Conservation (phyloP, 2,797 vertebrate genomes). For the Danio kyathit region DNA sequence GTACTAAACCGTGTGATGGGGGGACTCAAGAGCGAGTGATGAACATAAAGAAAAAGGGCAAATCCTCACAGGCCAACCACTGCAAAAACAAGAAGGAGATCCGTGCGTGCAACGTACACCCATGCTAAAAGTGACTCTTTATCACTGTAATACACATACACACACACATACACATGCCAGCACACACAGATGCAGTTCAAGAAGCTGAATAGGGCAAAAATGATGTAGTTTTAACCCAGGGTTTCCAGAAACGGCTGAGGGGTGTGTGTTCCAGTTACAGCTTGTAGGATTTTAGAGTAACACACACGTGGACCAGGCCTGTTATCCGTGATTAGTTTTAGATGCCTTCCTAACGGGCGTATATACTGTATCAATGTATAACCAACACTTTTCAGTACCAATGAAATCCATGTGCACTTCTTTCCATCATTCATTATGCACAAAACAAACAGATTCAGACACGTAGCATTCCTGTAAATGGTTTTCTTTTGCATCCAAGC, state of each 20-base stretch:
- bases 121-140: constrained; percentile 81
- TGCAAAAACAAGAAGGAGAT: constrained; percentile 93
- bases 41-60: constrained; percentile 87
- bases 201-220: constrained; percentile 71
- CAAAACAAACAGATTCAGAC: constrained; percentile 10
- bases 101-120: constrained; percentile 89
- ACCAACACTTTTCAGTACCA: constrained; percentile 67
- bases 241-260: constrained; percentile 34
- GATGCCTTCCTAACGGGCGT: constrained; percentile 59
- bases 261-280: constrained; percentile 42
- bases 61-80: constrained; percentile 78
- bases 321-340: constrained; percentile 58
- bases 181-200: constrained; percentile 18
- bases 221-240: constrained; percentile 66
- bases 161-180: constrained; percentile 1
- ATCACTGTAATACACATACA: constrained; percentile 23
- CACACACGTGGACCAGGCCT: constrained; percentile 50
- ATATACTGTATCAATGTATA: constrained; percentile 72
- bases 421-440: constrained; percentile 5
- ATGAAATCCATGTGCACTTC: constrained; percentile 22
- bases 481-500: constrained; percentile 15
- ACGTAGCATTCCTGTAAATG: constrained; percentile 27
- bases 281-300: constrained; percentile 57
- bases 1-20: constrained; percentile 88
- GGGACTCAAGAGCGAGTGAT: constrained; percentile 92